Evolutionary conservation across 2,888 invertebrate genomes (phyloP), one percentile per base, ranked within the genome.

Genomic region (Parelbella ahira): DNA sequence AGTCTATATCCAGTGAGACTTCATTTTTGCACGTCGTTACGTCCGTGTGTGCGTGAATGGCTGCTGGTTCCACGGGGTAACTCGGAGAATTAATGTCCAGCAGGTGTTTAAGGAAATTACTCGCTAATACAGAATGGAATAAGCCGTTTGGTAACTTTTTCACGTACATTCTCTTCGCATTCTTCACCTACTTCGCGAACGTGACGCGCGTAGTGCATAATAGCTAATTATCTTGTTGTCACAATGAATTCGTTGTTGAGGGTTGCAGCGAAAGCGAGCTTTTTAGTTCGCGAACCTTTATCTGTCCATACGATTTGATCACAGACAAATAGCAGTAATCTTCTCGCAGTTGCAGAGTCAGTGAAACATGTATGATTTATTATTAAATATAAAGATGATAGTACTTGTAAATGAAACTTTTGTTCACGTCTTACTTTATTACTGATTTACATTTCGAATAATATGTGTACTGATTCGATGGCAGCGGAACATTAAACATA

Each of bases 341-440:
- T 43, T 12, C 36, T 19, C 42, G 23, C 24, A 29, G 36, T 43
- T 43, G 24, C 29, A 36, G 23, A 19, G 21, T 29, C 36, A 11
- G 42, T 28, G 29, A 42, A 42, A 42, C 42, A 42, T 29, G 42
- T 28, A 42, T 34, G 42, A 42, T 28, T 29, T 42, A 42, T 41
- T 29, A 41, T 25, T n/a, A 36, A 19, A 37, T 41, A 33, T 41
- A 41, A 33, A 41, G 21, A 25, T 33, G 41, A 33, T 41, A 27
- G 13, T 21, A 41, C 13, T 37, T 5, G 9, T 25, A 21, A 27
- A 41, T 33, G 41, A 28, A 32, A 7, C 39, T 21, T 9, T 20
- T 27, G 27, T 41, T 20, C 8, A 8, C 20, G 20, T 24, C 18
- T 19, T 25, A 8, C 18, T 12, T 41, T 11, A 9, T 18, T 39